A percentile compares a stretch with the other conserved stretches of the same genome.
These are phyloP conservation scores for Trichoplusia ni DNA, from an alignment of 1,140 invertebrate genomes.

Conservation along the genomic window DNA sequence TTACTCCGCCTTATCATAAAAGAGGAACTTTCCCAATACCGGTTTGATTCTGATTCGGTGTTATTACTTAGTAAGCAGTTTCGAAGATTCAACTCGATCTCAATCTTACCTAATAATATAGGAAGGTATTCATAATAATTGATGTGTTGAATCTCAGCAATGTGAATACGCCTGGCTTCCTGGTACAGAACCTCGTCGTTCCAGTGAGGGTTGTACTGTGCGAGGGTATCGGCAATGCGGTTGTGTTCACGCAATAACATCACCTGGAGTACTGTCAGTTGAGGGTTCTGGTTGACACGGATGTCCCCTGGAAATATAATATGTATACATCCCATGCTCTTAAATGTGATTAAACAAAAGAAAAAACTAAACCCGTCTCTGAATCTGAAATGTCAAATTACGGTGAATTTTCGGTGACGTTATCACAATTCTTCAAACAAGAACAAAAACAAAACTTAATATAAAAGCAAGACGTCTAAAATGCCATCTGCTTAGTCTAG, in stretches of 20 bases:
- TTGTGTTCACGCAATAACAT: conserved; percentile 95
- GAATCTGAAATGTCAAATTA: too few species aligned
- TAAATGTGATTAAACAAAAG: not conserved
- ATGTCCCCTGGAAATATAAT: conserved; percentile 85
- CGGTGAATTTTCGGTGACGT: too few species aligned
- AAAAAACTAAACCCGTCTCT: too few species aligned
- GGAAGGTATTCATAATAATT: conserved; percentile 94
- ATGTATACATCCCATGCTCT: not conserved
- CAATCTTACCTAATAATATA: conserved; percentile 85
- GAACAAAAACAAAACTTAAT: too few species aligned
- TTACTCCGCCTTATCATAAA: too few species aligned
- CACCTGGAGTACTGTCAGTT: conserved; percentile 91
- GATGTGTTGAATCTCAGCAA: conserved; percentile 92
- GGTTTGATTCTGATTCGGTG: not conserved
- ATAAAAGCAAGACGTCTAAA: too few species aligned
- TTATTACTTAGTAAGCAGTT: not conserved
- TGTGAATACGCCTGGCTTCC: conserved; percentile 90
- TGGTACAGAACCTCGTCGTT: conserved; percentile 93
- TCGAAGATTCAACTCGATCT: too few species aligned
- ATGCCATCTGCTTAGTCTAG: too few species aligned
- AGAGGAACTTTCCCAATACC: too few species aligned
- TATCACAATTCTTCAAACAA: too few species aligned
- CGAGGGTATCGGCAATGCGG: conserved; percentile 88
- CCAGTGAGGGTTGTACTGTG: conserved; percentile 92
- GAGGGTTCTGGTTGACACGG: conserved; percentile 93